Evolutionary conservation across 2,888 invertebrate species (phyloP).

Genomic region (Chrysina gloriosa): DNA sequence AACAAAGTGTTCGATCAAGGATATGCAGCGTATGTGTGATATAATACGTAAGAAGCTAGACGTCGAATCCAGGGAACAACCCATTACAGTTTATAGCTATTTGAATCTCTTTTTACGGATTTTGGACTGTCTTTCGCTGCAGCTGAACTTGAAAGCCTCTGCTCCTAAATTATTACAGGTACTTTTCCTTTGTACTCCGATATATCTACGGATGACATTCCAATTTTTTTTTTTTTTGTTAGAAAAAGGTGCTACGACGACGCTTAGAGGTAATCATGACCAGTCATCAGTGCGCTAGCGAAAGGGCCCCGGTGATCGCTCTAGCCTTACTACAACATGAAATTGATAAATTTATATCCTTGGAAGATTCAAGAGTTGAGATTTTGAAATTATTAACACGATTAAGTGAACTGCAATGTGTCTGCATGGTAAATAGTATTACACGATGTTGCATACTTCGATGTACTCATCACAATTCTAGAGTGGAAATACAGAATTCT

Average conservation of each 20-base stretch:
- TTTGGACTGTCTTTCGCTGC: conserved; percentile 69
- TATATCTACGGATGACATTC: neutral
- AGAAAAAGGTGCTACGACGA: conserved; percentile 74
- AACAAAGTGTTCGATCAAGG: conserved; percentile 86
- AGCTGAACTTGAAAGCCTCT: conserved; percentile 68
- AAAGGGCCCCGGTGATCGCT: conserved; percentile 80
- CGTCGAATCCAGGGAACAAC: conserved; percentile 69
- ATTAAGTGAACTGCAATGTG: conserved; percentile 77
- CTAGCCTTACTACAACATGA: conserved; percentile 81
- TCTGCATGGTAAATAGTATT: conserved; percentile 73
- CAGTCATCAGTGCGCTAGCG: conserved; percentile 80
- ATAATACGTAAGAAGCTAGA: conserved; percentile 84
- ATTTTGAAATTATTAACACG: conserved; percentile 76
- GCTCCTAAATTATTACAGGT: conserved; percentile 69
- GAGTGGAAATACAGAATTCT: no score
- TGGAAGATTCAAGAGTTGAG: conserved; percentile 57
- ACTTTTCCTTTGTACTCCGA: conserved; percentile 39
- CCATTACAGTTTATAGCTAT: conserved; percentile 76
- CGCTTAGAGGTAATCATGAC: conserved; percentile 81
- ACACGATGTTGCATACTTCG: neutral
- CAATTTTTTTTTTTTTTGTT: conserved; percentile 39
- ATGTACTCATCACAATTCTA: no score
- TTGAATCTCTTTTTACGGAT: conserved; percentile 75
- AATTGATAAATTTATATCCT: conserved; percentile 66
- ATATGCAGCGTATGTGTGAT: conserved; percentile 87